phyloP scores from a whole-genome alignment of 2,113 vertebrate genomes.

The Falcunculus frontatus region DNA sequence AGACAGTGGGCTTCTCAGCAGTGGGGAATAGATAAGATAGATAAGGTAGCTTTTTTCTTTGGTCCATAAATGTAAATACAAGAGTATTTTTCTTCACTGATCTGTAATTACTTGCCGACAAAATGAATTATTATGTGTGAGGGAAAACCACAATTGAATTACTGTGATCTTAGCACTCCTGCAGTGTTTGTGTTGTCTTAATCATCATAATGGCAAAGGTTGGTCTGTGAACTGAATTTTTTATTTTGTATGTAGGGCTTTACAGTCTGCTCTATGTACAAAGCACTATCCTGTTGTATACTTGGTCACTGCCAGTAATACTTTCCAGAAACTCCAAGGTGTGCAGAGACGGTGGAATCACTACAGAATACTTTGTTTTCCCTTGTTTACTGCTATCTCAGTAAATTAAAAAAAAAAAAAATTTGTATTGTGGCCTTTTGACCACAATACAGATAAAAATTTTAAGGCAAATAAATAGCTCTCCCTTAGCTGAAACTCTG shows the following conservation, averaged over 20 bases:
- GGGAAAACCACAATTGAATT: background rate
- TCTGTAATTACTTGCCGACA: background rate
- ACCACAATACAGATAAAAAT: background rate
- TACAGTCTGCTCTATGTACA: background rate
- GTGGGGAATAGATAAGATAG: background rate
- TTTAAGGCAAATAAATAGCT: background rate
- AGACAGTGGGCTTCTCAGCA: background rate
- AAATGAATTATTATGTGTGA: background rate
- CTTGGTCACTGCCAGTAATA: background rate
- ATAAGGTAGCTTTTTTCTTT: background rate
- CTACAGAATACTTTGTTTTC: background rate
- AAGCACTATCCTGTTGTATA: fast-evolving
- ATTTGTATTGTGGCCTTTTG: background rate
- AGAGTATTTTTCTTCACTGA: background rate
- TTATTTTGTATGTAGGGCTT: background rate
- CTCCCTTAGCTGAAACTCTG: background rate
- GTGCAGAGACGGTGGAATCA: background rate
- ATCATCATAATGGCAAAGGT: background rate
- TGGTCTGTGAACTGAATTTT: background rate
- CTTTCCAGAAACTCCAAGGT: background rate
- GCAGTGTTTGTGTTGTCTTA: background rate
- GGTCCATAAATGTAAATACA: background rate
- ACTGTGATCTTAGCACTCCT: background rate
- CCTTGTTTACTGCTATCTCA: background rate
- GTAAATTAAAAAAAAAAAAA: background rate